These are phyloP conservation scores for Spisula solida DNA, from an alignment of 2,888 invertebrate species.

Conservation along the genomic window DNA sequence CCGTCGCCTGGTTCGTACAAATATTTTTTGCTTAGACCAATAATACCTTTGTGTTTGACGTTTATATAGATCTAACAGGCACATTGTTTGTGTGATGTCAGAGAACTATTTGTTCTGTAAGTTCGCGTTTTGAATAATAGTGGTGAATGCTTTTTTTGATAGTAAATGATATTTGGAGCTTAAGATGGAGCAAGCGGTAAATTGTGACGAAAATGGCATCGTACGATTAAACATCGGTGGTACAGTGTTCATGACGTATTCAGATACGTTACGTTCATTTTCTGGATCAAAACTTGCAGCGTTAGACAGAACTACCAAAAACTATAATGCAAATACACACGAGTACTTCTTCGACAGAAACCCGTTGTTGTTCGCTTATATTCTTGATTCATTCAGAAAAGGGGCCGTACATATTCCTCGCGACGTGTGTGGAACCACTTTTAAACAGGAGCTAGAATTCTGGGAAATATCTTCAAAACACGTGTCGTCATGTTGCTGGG, in stretches of 20 bases:
- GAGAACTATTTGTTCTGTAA: no score
- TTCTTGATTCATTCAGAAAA: conserved; percentile 53
- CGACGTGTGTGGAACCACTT: conserved; percentile 46
- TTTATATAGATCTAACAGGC: no score
- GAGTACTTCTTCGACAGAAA: conserved; percentile 61
- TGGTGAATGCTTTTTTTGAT: no score
- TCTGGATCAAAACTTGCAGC: conserved; percentile 41
- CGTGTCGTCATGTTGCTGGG: conserved; percentile 58
- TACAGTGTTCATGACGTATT: conserved; percentile 40
- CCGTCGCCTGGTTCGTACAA: neutral
- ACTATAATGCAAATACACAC: neutral
- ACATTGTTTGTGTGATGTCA: no score
- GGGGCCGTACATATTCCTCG: conserved; percentile 56
- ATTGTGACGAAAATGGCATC: conserved; percentile 14
- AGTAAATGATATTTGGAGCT: neutral
- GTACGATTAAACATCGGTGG: conserved; percentile 54
- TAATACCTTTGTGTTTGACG: neutral
- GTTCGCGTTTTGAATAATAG: no score
- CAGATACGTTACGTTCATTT: conserved; percentile 39
- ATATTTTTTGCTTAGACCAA: neutral
- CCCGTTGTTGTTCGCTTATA: conserved; percentile 48
- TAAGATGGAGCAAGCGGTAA: conserved; percentile 31
- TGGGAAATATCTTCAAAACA: conserved; percentile 49
- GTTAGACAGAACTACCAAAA: conserved; percentile 15
- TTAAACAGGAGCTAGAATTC: conserved; percentile 54